A percentile compares a stretch with the other conserved stretches of the same genome.
Evolutionary conservation across 1,140 invertebrate species (phyloP).

Genomic region (Lysiphlebus fabarum): DNA sequence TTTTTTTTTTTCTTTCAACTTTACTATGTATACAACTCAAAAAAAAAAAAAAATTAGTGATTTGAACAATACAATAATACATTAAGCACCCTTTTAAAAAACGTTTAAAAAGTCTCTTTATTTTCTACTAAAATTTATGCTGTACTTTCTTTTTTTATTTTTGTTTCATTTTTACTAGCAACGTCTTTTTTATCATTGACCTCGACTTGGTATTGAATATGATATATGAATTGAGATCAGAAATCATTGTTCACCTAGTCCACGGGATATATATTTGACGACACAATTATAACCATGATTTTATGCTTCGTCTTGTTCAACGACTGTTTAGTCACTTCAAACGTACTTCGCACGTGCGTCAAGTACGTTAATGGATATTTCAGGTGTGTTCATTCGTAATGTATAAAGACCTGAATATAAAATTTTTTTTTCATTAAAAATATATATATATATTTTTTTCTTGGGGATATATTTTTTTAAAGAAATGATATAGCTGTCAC

Average conservation of each 20-base stretch:
- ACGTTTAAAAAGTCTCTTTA: conserved; percentile 35
- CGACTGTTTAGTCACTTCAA: conserved; percentile 42
- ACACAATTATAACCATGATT: conserved; percentile 28
- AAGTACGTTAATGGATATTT: conserved; percentile 18
- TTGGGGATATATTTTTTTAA: no score
- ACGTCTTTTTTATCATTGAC: conserved; percentile 22
- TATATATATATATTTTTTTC: no score
- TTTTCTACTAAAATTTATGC: conserved; percentile 16
- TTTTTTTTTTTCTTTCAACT: background rate
- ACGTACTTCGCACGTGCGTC: conserved; percentile 40
- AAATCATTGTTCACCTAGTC: conserved; percentile 19
- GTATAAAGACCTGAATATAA: background rate
- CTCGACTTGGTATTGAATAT: conserved; percentile 14
- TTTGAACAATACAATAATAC: conserved; percentile 23
- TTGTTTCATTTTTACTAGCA: background rate
- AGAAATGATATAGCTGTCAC: no score
- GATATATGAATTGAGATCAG: conserved; percentile 6
- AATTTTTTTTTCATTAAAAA: no score
- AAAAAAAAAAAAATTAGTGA: conserved; percentile 5
- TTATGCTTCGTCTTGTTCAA: conserved; percentile 37
- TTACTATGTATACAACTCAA: background rate
- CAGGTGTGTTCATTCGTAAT: background rate
- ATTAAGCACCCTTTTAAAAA: conserved; percentile 23
- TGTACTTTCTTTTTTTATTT: background rate
- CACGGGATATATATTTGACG: conserved; percentile 9